phyloP scores from a whole-genome alignment of 2,113 vertebrate genomes.

The Dicentrarchus labrax region DNA sequence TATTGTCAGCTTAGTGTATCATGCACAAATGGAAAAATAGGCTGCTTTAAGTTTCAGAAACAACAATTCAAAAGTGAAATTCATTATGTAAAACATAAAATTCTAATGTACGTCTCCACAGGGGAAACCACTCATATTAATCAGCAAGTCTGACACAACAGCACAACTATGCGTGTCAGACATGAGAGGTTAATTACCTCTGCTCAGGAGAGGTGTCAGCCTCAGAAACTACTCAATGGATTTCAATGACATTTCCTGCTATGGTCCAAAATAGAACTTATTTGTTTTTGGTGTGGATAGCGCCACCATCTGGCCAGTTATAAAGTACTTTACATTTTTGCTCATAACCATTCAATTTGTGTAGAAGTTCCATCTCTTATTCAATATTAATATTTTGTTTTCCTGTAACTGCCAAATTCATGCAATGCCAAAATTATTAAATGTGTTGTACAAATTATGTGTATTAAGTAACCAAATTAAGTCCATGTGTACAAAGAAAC shows the following conservation, averaged over 20 bases:
- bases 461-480: neutral
- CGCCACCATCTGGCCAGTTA: neutral
- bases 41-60: conserved; percentile 17
- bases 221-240: conserved; percentile 6
- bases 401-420: neutral
- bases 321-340: neutral
- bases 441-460: neutral
- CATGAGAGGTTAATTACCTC: conserved; percentile 42
- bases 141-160: conserved; percentile 31
- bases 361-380: neutral
- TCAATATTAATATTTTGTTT: neutral
- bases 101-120: conserved; percentile 24
- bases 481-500: no score
- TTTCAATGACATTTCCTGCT: neutral
- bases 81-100: conserved; percentile 56
- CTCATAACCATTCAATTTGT: neutral
- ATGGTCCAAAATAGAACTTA: neutral
- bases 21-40: conserved; percentile 12
- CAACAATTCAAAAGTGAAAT: conserved; percentile 40
- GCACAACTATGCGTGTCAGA: neutral
- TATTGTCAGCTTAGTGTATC: neutral
- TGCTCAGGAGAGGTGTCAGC: neutral
- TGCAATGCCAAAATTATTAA: neutral
- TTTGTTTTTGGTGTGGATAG: neutral
- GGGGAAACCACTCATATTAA: conserved; percentile 47